Evolutionary conservation across 2,113 vertebrate genomes (phyloP), one percentile per base, ranked within the genome.

Genomic region (Tupaia tana): DNA sequence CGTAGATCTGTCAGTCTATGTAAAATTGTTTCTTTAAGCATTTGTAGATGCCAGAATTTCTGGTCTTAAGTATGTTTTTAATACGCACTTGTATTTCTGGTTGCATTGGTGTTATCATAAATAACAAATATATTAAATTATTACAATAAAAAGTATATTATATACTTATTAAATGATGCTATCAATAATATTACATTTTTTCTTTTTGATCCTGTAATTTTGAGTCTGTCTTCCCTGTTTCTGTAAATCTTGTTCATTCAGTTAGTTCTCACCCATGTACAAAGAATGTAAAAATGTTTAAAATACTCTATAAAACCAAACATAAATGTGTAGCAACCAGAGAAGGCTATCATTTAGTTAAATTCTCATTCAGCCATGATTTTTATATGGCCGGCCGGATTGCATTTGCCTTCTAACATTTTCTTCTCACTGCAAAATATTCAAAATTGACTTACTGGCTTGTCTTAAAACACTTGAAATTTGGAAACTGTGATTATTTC

Each of bases 251-350:
- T 94, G 94, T 94, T 92, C 34, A 82, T 67, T 92, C 43, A 71
- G 25, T 95, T 87, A 71, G 25, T 95, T 87, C 15, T 93, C 67
- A 95, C 54, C 22, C 74, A 5, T n/a, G 59, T 11, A 90, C 18
- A 90, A 81, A 93, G 70, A 74, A 75, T 69, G 97, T 95, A 95
- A 94, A 96, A 96, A 95, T 86, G 95, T 88, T 90, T 92, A 90
- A 95, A 92, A 74, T 79, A 81, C 77, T 86, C 66, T 54, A 82
- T 96, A 93, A 97, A 96, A 92, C 54, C 52, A 82, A 92, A 61
- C 85, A 95, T 92, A 95, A 95, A 92, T 56, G 1, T 70, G 85
- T 31, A 94, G 81, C 20, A 92, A 85, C 25, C 70, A 59, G 67
- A 79, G 64, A 93, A 95, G 63, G 20, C 56, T 74, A 90, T 90